Evolutionary conservation across 2,113 vertebrate genomes (phyloP).

Genomic region (Brachionichthys hirsutus): DNA sequence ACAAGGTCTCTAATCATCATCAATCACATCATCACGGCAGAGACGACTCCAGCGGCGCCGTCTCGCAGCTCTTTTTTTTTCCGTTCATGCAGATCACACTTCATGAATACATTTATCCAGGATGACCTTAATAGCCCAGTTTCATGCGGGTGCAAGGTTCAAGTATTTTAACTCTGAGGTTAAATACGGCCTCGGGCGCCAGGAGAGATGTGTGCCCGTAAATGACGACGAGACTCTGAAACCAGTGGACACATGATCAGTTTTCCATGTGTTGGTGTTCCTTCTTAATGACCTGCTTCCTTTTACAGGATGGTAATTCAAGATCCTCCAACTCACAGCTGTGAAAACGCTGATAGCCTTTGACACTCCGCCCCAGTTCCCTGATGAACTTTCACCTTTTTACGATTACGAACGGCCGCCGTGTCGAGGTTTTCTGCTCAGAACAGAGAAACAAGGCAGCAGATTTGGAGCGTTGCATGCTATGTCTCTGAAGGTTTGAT

Average conservation of each 20-base stretch:
- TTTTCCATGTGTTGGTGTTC: slow-evolving; percentile 60
- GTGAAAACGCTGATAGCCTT: slow-evolving; percentile 57
- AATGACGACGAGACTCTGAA: slow-evolving; percentile 49
- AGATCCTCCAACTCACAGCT: slow-evolving; percentile 42
- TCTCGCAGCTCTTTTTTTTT: slow-evolving; percentile 36
- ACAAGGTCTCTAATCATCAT: slow-evolving; percentile 65
- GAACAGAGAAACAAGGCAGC: slow-evolving; percentile 13
- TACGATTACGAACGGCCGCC: slow-evolving; percentile 11
- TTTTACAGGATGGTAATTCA: slow-evolving; percentile 42
- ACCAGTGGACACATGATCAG: slow-evolving; percentile 35
- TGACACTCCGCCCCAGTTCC: slow-evolving; percentile 37
- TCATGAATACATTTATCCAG: slow-evolving; percentile 70
- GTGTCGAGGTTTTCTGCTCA: slow-evolving; percentile 14
- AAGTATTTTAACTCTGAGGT: slow-evolving; percentile 64
- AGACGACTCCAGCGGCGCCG: slow-evolving; percentile 32
- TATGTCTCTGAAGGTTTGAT: too few relatives aligned
- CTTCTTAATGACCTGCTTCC: slow-evolving; percentile 56
- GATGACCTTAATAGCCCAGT: slow-evolving; percentile 65
- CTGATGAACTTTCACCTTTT: slow-evolving; percentile 39
- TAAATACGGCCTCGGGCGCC: slow-evolving; percentile 63
- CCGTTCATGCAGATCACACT: slow-evolving; percentile 61
- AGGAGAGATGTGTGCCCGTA: slow-evolving; percentile 38
- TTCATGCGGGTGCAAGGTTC: slow-evolving; percentile 57
- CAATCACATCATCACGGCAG: slow-evolving; percentile 55
- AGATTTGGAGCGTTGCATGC: too few relatives aligned